phyloP scores from a whole-genome alignment of 2,113 vertebrate genomes.

The Antechinus stuartii region DNA sequence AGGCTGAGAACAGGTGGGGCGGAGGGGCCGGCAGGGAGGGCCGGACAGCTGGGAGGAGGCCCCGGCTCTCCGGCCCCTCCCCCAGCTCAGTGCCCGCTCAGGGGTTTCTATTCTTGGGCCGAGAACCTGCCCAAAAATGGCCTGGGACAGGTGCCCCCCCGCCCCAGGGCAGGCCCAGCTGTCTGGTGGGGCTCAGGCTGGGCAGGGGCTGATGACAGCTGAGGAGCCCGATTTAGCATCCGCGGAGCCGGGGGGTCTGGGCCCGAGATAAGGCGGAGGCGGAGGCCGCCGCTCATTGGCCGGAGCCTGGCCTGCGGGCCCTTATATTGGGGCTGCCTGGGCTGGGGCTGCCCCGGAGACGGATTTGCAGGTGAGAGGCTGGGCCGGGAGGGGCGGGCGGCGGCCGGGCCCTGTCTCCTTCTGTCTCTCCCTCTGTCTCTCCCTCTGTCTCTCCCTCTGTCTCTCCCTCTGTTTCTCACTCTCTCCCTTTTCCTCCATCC shows the following conservation, averaged over 20 bases:
- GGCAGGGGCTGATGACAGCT: not conserved
- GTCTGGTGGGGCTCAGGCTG: not conserved
- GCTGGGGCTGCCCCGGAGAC: not conserved
- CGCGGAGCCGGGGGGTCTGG: not conserved
- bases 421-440: no score
- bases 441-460: no score
- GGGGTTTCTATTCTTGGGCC: not conserved
- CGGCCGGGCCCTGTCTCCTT: not conserved
- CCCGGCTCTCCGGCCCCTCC: no score
- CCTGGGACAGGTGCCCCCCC: not conserved
- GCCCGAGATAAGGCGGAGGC: not conserved
- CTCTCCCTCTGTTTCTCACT: no score
- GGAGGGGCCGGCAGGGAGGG: no score
- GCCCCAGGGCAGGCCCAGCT: not conserved
- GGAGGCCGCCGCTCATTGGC: not conserved
- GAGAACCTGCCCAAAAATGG: no score
- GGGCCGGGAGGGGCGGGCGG: no score
- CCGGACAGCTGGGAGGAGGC: not conserved
- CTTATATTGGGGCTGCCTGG: not conserved
- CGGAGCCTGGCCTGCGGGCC: accelerated
- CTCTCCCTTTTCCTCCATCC: no score
- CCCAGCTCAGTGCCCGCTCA: not conserved
- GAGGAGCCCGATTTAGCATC: not conserved
- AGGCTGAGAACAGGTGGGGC: no score
- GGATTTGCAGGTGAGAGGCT: not conserved